A percentile compares a stretch with the other conserved stretches of the same genome.
phyloP scores from a whole-genome alignment of 2,797 vertebrate genomes.

The Lepus townsendii region DNA sequence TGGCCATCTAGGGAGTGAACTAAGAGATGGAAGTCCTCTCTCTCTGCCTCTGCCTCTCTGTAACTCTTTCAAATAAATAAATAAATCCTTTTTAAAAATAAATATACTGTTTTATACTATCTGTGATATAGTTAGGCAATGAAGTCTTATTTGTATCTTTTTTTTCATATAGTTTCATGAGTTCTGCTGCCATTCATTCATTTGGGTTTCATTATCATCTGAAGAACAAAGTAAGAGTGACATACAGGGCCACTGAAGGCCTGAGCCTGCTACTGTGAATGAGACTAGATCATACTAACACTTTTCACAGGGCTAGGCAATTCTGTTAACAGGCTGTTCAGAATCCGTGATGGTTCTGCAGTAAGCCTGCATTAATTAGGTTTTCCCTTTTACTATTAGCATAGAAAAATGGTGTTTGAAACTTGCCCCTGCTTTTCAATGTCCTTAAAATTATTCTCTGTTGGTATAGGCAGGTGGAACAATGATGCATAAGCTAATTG shows the following conservation, averaged over 20 bases:
- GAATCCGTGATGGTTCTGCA: constrained; percentile 15
- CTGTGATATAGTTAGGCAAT: neutral
- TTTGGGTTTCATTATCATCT: neutral
- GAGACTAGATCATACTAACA: constrained; percentile 53
- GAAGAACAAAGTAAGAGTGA: constrained; percentile 46
- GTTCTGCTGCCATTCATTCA: neutral
- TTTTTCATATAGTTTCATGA: neutral
- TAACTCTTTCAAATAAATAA: no score
- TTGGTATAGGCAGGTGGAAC: neutral
- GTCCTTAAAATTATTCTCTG: constrained; percentile 27
- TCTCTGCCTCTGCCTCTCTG: no score
- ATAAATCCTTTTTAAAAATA: no score
- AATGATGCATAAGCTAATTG: constrained; percentile 58
- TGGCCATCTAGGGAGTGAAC: no score
- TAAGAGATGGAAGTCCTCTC: no score
- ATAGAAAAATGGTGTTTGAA: constrained; percentile 51
- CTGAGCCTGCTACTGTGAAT: neutral
- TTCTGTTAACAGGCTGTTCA: constrained; percentile 63
- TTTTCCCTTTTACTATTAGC: constrained; percentile 47
- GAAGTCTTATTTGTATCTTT: constrained; percentile 29
- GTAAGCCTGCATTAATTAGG: constrained; percentile 64
- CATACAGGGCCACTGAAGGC: constrained; percentile 6
- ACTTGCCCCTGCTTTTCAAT: constrained; percentile 37
- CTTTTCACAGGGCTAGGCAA: constrained; percentile 53
- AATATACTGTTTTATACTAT: neutral